Evolutionary conservation across 2,888 invertebrate genomes (phyloP).

Genomic region (Drosophila flavopinicola): DNA sequence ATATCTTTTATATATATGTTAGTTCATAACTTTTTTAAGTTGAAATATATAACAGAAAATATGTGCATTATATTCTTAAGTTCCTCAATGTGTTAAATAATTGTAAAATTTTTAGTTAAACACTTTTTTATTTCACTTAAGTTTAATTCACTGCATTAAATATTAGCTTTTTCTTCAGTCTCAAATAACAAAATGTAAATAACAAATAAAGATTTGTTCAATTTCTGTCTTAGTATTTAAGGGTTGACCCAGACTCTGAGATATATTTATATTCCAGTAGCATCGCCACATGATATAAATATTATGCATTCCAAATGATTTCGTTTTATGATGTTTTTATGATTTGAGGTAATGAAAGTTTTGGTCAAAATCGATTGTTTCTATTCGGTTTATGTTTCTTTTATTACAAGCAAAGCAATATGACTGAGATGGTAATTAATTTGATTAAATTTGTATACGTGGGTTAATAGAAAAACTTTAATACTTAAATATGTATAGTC

Average conservation of each 20-base stretch:
- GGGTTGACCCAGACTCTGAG: too few relatives aligned
- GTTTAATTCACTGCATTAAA: too few relatives aligned
- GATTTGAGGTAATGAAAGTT: conserved; percentile 2
- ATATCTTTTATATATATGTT: too few relatives aligned
- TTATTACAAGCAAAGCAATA: background rate
- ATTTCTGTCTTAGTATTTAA: background rate
- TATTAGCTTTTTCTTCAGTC: too few relatives aligned
- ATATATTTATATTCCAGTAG: conserved; percentile 1
- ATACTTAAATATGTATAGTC: background rate
- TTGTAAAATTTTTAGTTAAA: too few relatives aligned
- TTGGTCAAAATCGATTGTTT: conserved; percentile 2
- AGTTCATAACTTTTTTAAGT: too few relatives aligned
- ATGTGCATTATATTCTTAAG: background rate
- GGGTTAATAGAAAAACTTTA: background rate
- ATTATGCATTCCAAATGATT: background rate
- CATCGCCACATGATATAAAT: background rate
- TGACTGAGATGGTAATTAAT: conserved; percentile 4
- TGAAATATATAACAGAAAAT: background rate
- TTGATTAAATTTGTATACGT: conserved; percentile 2
- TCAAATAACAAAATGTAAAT: background rate
- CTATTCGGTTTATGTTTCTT: background rate
- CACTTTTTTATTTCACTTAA: too few relatives aligned
- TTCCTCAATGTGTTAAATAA: too few relatives aligned
- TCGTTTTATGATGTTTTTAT: conserved; percentile 12
- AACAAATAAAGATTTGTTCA: background rate